Evolutionary conservation across 2,888 invertebrate species (phyloP).

Genomic region (Lasioglossum malachurum): DNA sequence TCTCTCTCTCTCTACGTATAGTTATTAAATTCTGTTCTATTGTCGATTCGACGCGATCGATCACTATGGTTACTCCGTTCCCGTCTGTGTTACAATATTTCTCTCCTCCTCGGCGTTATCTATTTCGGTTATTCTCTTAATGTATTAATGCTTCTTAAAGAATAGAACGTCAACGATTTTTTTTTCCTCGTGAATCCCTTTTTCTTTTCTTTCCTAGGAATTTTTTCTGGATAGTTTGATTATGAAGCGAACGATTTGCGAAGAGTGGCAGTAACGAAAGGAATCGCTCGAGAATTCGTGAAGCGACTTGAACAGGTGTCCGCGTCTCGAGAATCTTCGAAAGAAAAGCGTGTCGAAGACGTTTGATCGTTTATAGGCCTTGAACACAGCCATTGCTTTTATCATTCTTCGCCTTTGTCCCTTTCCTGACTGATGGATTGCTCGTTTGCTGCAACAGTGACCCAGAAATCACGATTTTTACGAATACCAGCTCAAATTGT

Average conservation of each 20-base stretch:
- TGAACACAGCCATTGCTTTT: slow-evolving; percentile 3
- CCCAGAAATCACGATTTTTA: not conserved
- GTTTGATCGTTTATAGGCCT: slow-evolving; percentile 13
- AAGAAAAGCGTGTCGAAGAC: slow-evolving; percentile 3
- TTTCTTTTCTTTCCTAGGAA: slow-evolving; percentile 23
- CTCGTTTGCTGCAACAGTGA: slow-evolving; percentile 6
- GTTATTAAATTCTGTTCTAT: slow-evolving; percentile 71
- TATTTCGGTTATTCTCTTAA: slow-evolving; percentile 49
- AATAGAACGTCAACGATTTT: slow-evolving; percentile 40
- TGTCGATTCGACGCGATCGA: slow-evolving; percentile 78
- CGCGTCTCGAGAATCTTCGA: slow-evolving; percentile 1
- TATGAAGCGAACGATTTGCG: slow-evolving; percentile 63
- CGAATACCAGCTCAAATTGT: not conserved
- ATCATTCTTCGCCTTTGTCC: slow-evolving; percentile 2
- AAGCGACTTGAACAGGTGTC: not conserved
- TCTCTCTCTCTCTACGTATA: slow-evolving; percentile 13
- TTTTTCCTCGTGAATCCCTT: not conserved
- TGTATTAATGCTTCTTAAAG: slow-evolving; percentile 56
- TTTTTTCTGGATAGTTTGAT: slow-evolving; percentile 59
- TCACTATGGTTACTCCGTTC: slow-evolving; percentile 44
- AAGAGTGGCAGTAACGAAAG: slow-evolving; percentile 65
- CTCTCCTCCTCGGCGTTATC: slow-evolving; percentile 16
- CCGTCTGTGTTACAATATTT: slow-evolving; percentile 48
- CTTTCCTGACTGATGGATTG: not conserved
- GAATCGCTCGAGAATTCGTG: not conserved